Conservation (phyloP, 2,888 invertebrate species). For the Ommatoiulus sabulosus region DNA sequence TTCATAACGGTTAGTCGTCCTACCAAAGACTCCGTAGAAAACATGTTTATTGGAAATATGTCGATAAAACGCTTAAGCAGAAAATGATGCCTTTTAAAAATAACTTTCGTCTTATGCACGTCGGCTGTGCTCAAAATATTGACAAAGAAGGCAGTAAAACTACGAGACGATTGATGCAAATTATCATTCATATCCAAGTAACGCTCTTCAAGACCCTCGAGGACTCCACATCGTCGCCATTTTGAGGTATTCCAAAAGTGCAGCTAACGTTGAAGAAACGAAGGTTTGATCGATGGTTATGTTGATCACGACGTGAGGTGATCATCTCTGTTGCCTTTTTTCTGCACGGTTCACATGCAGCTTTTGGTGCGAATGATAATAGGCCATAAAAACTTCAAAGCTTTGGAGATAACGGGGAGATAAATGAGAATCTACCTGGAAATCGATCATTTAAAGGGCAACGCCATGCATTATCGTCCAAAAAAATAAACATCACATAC, state of each 20-base stretch:
- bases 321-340: background rate
- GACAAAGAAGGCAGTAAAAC: background rate
- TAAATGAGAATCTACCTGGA: slow-evolving; percentile 17
- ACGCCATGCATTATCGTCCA: background rate
- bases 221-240: background rate
- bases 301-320: background rate
- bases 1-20: background rate
- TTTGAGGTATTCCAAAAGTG: background rate
- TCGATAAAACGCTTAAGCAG: background rate
- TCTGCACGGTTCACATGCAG: background rate
- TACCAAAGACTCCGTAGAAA: background rate
- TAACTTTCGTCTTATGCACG: background rate
- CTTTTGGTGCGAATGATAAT: slow-evolving; percentile 7
- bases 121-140: background rate
- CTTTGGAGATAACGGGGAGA: slow-evolving; percentile 14
- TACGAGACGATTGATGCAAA: background rate
- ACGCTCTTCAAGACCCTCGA: background rate
- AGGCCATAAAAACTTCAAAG: slow-evolving; percentile 26
- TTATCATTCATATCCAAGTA: background rate
- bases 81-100: background rate
- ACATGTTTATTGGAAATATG: background rate
- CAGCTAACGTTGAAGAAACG: slow-evolving; percentile 9
- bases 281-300: background rate
- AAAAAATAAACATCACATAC: background rate
- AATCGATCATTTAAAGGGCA: slow-evolving; percentile 16